These are phyloP conservation scores for Musca vetustissima DNA, from an alignment of 1,140 invertebrate genomes.

Conservation along the genomic window DNA sequence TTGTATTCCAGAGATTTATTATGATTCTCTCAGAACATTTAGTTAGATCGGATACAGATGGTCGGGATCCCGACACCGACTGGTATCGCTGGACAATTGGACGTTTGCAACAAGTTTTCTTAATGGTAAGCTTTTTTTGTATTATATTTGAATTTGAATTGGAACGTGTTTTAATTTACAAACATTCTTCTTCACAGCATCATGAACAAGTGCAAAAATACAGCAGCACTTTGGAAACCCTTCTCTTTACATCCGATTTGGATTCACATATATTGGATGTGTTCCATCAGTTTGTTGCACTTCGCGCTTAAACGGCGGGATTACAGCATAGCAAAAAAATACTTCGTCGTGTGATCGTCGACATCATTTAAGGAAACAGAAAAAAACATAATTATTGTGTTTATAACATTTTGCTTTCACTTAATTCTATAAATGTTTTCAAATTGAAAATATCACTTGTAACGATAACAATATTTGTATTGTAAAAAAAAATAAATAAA, in stretches of 20 bases:
- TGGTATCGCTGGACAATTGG: conserved; percentile 98
- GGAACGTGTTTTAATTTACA: too few relatives aligned
- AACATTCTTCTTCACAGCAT: conserved; percentile 66
- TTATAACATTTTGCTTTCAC: neutral
- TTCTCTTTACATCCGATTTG: conserved; percentile 94
- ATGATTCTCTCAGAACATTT: conserved; percentile 97
- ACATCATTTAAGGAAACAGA: neutral
- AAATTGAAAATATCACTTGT: conserved; percentile 17
- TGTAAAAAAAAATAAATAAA: neutral
- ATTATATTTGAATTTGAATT: neutral
- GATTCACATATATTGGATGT: conserved; percentile 95
- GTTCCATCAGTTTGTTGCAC: conserved; percentile 92
- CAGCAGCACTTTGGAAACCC: conserved; percentile 88
- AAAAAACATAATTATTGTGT: neutral
- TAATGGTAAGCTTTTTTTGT: conserved; percentile 74
- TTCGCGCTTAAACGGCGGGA: conserved; percentile 46
- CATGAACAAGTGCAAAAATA: conserved; percentile 98
- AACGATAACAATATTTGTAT: neutral
- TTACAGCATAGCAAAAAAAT: neutral
- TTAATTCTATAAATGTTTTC: conserved; percentile 5
- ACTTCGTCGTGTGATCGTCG: too few relatives aligned
- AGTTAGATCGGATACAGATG: conserved; percentile 89
- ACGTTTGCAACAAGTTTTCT: conserved; percentile 91
- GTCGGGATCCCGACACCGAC: conserved; percentile 88
- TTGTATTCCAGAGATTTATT: conserved; percentile 98